phyloP scores from a whole-genome alignment of 1,140 invertebrate genomes.

The Oncopeltus fasciatus region DNA sequence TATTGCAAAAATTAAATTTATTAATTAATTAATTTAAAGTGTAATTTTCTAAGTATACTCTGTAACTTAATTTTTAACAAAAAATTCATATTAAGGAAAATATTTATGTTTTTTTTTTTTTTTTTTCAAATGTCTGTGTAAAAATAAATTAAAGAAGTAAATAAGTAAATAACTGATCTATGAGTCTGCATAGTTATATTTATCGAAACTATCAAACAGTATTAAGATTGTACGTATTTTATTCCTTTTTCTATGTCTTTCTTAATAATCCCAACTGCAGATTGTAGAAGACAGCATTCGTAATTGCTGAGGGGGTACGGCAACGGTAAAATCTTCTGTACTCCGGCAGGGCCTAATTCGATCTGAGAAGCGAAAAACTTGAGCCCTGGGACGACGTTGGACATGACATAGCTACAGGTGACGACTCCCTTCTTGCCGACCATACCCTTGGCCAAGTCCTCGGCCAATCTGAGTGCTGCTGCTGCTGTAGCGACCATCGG shows the following conservation, averaged over 20 bases:
- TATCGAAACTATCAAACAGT: too few species aligned
- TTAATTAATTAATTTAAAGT: too few species aligned
- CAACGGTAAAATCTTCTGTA: constrained; percentile 86
- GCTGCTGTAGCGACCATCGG: constrained; percentile 30
- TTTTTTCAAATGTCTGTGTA: too few species aligned
- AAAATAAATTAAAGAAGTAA: too few species aligned
- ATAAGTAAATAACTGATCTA: too few species aligned
- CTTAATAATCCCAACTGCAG: constrained; percentile 82
- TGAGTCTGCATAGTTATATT: too few species aligned
- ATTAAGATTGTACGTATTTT: constrained; percentile 22
- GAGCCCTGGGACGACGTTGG: constrained; percentile 66
- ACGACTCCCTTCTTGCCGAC: constrained; percentile 76
- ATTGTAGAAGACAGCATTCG: constrained; percentile 73
- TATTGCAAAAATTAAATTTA: too few species aligned
- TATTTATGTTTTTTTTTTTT: too few species aligned
- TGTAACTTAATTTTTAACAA: too few species aligned
- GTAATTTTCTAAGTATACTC: too few species aligned
- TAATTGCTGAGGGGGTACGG: constrained; percentile 78
- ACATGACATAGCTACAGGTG: constrained; percentile 89
- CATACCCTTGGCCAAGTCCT: constrained; percentile 6
- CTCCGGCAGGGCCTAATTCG: constrained; percentile 76
- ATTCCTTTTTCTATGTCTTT: constrained; percentile 90
- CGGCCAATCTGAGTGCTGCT: constrained; percentile 29
- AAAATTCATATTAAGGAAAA: too few species aligned
- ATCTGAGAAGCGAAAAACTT: constrained; percentile 91